Evolutionary conservation across 1,140 invertebrate species (phyloP).

Genomic region (Sweltsa coloradensis): DNA sequence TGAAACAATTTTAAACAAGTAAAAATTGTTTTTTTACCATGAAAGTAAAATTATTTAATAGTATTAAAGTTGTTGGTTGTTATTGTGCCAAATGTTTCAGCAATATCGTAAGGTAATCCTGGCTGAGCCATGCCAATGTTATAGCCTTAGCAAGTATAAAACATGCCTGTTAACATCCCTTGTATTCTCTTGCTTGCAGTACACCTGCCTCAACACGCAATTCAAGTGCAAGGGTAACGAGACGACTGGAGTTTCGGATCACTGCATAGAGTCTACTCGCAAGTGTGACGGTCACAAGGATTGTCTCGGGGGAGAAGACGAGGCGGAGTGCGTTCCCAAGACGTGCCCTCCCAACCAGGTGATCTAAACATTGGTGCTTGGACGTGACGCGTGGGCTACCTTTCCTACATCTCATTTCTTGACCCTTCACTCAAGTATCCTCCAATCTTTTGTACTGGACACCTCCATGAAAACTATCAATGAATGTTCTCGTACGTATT

Average conservation of each 20-base stretch:
- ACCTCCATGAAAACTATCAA: no score
- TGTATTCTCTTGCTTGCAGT: constrained; percentile 19
- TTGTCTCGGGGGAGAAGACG: constrained; percentile 48
- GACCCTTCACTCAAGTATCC: no score
- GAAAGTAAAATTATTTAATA: no score
- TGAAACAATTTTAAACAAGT: no score
- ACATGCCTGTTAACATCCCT: background rate
- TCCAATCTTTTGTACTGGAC: no score
- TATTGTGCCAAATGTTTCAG: background rate
- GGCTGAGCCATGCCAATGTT: background rate
- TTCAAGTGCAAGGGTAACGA: constrained; percentile 35
- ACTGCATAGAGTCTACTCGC: constrained; percentile 35
- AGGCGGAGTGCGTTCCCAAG: constrained; percentile 46
- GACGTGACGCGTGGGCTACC: constrained; percentile 1
- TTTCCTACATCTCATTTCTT: background rate
- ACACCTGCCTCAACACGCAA: constrained; percentile 36
- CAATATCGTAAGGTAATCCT: background rate
- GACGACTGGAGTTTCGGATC: constrained; percentile 19
- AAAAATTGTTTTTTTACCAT: no score
- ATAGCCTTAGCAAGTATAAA: background rate
- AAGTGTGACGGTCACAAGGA: constrained; percentile 33
- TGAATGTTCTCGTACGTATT: no score
- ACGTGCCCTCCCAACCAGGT: constrained; percentile 45
- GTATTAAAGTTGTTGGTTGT: background rate
- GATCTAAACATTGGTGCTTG: constrained; percentile 19